Base-by-base conservation (phyloP, 2,888 invertebrate genomes). In the Pediacus dermestoides region DNA sequence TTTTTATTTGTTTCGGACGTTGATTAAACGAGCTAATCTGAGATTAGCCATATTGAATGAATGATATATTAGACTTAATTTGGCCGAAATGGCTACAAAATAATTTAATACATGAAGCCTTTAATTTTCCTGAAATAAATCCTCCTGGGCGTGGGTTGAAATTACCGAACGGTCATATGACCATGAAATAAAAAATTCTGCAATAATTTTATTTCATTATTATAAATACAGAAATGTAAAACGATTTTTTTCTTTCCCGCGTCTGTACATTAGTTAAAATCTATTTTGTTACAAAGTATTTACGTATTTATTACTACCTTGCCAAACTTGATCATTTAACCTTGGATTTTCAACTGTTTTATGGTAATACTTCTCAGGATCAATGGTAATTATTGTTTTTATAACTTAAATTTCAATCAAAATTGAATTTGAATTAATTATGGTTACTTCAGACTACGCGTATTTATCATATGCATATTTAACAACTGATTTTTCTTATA, bases 231-330 rank as follows among this genome's bases (percentile, higher is more conserved):
- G 18, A 39, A 40, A 40, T 36, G 40, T 32, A 36, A 35, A 40
- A 36, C 36, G 32, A 28, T 28, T 32, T 23, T 23, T 31, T 35
- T 36, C 36, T 36, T n/a, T n/a, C n/a, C n/a, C n/a, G n/a, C n/a
- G n/a, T n/a, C n/a, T n/a, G n/a, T 11, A 26, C 28, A 14, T 13
- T 28, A 28, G 14, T 4, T 28, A 28, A 14, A 28, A n/a, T n/a
- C n/a, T 33, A 39, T 39, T 30, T 31, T 34, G 12, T 25, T 88
- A 34, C 40, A 34, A 37, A 35, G 36, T 44, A 39, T 42, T 45
- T 46, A 45, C 42, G 46, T 44, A 39, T 45, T 45, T 47, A 42
- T 42, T 43, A 50, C 44, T 50, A 50, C 44, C 50, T 52, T 40
- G 46, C 46, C 47, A 51, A 55, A 56, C 53, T 53, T 50, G 54